Conservation (phyloP, 2,888 invertebrate species). For the Hartigia nigra region DNA sequence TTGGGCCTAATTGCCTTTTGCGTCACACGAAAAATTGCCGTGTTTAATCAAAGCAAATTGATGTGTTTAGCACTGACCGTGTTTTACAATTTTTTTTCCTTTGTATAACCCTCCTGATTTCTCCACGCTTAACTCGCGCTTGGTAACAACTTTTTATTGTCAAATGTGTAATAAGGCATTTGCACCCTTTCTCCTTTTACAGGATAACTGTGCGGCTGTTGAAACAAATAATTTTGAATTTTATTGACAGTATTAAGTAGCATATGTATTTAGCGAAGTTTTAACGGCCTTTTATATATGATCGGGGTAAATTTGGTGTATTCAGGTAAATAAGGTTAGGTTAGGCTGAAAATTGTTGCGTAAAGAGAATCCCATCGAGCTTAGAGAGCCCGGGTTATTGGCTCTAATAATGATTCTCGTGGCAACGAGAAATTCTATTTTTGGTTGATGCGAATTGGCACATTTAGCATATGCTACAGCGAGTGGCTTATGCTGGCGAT, state of each 20-base stretch:
- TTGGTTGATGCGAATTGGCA: background rate
- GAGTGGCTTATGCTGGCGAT: background rate
- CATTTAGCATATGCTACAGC: background rate
- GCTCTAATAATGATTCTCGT: background rate
- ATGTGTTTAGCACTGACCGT: background rate
- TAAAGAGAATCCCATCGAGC: background rate
- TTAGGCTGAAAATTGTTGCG: background rate
- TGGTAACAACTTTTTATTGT: background rate
- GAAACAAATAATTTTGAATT: background rate
- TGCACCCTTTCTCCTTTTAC: background rate
- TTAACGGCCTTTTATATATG: background rate
- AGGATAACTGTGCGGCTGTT: background rate
- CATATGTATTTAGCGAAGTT: background rate
- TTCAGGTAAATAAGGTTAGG: background rate
- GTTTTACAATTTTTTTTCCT: background rate
- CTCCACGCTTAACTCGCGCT: background rate
- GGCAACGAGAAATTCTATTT: background rate
- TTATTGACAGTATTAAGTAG: background rate
- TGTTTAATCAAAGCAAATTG: background rate
- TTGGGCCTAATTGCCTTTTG: background rate
- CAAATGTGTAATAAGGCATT: background rate
- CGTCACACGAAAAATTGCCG: background rate
- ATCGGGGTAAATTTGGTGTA: background rate
- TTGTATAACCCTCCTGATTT: background rate
- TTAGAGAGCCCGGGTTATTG: background rate